Evolutionary conservation across 1,140 invertebrate species (phyloP), one percentile per base, ranked within the genome.

Genomic region (Dendrolimus kikuchii): DNA sequence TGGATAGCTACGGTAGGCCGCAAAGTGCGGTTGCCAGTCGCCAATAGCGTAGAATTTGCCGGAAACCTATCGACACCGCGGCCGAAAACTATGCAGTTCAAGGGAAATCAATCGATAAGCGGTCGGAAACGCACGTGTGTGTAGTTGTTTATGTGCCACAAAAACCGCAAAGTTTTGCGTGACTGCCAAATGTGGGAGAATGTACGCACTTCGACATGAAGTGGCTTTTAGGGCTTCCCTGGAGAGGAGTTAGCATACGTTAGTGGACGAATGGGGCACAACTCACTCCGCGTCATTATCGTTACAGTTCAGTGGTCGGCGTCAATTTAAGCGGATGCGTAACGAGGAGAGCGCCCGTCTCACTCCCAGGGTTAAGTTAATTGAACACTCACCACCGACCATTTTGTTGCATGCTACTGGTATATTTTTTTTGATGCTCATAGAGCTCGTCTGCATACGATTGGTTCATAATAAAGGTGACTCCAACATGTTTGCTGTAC

Each of bases 121-220:
- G 76, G 74, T 75, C 59, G 60, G 68, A 62, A 66, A 58, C 64
- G 59, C 76, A 77, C 73, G 73, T 71, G 72, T 74, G 73, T 62
- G 8, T 67, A 61, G 65, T 81, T 81, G 79, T 82, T 86, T 86
- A 86, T 86, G 80, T 68, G 58, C 76, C 79, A 59, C 80, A 83
- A 77, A 81, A 79, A 75, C 82, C 82, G 68, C 76, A 58, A 69
- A 74, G 64, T 80, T 77, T 76, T 77, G 77, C 62, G 71, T 64
- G 62, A 72, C 66, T 80, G 80, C 80, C 78, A 86, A 83, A 78
- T 74, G 71, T 70, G 64, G 57, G 62, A 71, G 66, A 69, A 68
- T 46, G 38, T 66, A 69, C 65, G 23, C 23, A 23, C 23, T 23
- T 66, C 64, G 50, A 65, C 66, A 67, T 68, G 64, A 73, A 77